Evolutionary conservation across 1,140 invertebrate genomes (phyloP).

Genomic region (Adoxophyes honmai): DNA sequence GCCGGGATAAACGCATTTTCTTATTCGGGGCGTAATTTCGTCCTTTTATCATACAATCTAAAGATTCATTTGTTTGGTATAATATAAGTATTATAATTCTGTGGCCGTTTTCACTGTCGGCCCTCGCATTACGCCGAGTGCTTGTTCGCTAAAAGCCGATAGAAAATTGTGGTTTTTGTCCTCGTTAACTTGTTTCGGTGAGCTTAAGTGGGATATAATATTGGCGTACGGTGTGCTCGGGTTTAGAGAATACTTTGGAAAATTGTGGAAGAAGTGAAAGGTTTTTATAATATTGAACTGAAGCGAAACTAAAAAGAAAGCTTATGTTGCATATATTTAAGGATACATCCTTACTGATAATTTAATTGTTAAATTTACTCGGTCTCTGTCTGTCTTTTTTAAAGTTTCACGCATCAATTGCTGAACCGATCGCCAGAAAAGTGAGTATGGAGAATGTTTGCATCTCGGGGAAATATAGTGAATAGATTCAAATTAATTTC

Average conservation of each 20-base stretch:
- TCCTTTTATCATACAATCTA: neutral
- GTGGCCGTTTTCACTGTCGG: neutral
- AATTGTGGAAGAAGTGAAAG: neutral
- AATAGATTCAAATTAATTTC: too few species aligned
- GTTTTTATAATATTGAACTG: too few species aligned
- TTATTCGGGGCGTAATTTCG: neutral
- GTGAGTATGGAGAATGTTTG: too few species aligned
- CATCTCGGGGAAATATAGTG: too few species aligned
- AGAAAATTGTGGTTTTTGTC: constrained; percentile 1
- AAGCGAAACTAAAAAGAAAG: too few species aligned
- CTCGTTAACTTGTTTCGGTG: neutral
- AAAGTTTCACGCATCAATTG: too few species aligned
- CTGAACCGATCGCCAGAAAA: too few species aligned
- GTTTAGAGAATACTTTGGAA: neutral
- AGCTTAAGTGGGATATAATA: neutral
- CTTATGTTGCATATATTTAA: too few species aligned
- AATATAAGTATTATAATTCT: constrained; percentile 1
- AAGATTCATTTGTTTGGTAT: neutral
- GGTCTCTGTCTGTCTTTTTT: too few species aligned
- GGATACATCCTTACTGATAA: too few species aligned
- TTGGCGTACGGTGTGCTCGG: neutral
- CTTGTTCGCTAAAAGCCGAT: constrained; percentile 5
- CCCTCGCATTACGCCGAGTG: neutral
- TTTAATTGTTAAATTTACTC: too few species aligned
- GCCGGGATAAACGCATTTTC: neutral